Base-by-base conservation (phyloP, 2,888 invertebrate species). In the Archips xylosteana region DNA sequence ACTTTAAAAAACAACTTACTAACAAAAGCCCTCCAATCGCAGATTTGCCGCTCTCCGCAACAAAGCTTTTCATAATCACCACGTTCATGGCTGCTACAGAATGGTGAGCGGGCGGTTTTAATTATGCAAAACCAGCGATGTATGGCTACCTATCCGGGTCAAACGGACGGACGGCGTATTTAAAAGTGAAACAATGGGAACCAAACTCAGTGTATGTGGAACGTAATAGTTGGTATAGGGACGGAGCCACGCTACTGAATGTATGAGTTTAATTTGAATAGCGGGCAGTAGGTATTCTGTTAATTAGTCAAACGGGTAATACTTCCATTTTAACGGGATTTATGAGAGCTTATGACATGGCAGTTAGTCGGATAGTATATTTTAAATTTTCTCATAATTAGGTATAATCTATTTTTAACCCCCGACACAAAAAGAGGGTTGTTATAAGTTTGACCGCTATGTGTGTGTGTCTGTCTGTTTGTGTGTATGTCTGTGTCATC, bases 101-200 rank as follows among this genome's bases (percentile, higher is more conserved):
- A 65, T 75, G 70, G 67, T 45, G 74, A 64, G 74, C 71, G 71
- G 73, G 71, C 76, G 74, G 70, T 70, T 81, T 81, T 78, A 80
- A 80, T 78, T 78, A 77, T 80, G 76, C 77, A 78, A 74, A 80
- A 75, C 78, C 80, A 80, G 78, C 77, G 78, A 81, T 79, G 78
- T 78, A 75, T 72, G 72, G 70, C 76, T 71, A 74, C 67, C 72
- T 75, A 81, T 80, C 78, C 77, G 77, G 81, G 80, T 80, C 82
- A 80, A 76, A 75, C 78, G 77, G 77, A 72, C 78, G 77, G 77
- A 72, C 39, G 62, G 75, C 74, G 54, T 75, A 57, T 78, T 80
- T 80, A 78, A 77, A 78, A 78, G 76, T 76, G 79, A 78, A 79
- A 81, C 81, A 81, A 81, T 80, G 71, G 70, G 54, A 59, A 15